Conservation (phyloP, 2,113 vertebrate genomes). For the Petrocephalus zakoni region DNA sequence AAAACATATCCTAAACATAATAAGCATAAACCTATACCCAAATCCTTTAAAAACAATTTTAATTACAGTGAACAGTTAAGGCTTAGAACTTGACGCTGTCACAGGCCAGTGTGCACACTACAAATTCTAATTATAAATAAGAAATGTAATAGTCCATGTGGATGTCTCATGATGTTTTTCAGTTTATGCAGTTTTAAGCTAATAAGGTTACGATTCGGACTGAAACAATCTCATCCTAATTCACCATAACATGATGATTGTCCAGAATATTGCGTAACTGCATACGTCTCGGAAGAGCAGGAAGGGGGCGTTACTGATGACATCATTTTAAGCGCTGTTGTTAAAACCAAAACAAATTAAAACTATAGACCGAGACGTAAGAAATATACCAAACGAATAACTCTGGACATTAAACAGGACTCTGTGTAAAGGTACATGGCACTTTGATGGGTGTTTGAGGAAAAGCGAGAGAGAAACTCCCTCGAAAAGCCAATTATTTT, state of each 20-base stretch:
- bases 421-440: background rate
- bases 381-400: background rate
- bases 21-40: background rate
- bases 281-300: background rate
- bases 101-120: background rate
- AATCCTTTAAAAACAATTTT: background rate
- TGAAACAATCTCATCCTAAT: background rate
- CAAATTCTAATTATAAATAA: background rate
- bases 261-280: background rate
- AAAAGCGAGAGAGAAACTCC: background rate
- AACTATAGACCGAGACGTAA: background rate
- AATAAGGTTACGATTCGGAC: background rate
- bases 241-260: background rate
- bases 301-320: background rate
- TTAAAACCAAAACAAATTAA: background rate
- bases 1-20: background rate
- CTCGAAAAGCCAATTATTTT: conserved; percentile 12
- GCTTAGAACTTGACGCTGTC: background rate
- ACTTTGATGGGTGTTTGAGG: background rate
- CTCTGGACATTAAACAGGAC: background rate
- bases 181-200: background rate
- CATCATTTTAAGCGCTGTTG: conserved; percentile 6
- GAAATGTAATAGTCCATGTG: background rate
- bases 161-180: background rate
- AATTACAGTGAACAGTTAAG: background rate